Evolutionary conservation across 1,140 invertebrate genomes (phyloP).

Genomic region (Trigoniulus corallinus): DNA sequence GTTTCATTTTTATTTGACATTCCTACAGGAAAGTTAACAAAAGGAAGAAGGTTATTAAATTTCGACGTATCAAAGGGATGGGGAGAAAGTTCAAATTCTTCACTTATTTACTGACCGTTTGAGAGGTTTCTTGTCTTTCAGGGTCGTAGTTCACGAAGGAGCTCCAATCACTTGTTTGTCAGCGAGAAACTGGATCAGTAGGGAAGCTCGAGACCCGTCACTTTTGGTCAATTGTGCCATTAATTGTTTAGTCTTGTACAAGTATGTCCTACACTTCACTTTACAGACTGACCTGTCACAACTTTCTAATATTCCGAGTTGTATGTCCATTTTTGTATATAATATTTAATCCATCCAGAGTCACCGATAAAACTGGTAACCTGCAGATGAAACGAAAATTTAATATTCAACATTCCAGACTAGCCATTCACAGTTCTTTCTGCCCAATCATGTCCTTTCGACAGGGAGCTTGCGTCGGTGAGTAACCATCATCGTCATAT

Average conservation of each 20-base stretch:
- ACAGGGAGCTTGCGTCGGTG: conserved; percentile 56
- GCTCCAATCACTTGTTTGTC: conserved; percentile 52
- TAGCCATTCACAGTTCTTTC: conserved; percentile 55
- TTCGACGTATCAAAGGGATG: too few relatives aligned
- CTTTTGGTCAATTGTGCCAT: conserved; percentile 59
- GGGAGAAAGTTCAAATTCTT: too few relatives aligned
- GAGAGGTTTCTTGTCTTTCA: conserved; percentile 12
- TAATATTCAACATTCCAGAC: conserved; percentile 39
- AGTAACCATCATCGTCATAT: conserved; percentile 16
- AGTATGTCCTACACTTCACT: too few relatives aligned
- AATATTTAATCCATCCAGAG: conserved; percentile 36
- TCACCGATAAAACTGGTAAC: conserved; percentile 44
- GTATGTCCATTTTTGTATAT: conserved; percentile 18
- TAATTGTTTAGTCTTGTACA: conserved; percentile 50
- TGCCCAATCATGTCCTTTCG: conserved; percentile 69
- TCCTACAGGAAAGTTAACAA: conserved; percentile 48
- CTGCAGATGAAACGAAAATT: conserved; percentile 45
- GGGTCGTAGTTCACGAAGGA: conserved; percentile 37
- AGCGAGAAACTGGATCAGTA: conserved; percentile 63
- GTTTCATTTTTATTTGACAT: conserved; percentile 52
- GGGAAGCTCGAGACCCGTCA: conserved; percentile 54
- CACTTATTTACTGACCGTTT: too few relatives aligned
- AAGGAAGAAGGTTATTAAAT: conserved; percentile 34
- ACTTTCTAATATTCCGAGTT: neutral
- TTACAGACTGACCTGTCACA: neutral